Evolutionary conservation across 2,113 vertebrate species (phyloP).

Genomic region (Macroglossus sobrinus): DNA sequence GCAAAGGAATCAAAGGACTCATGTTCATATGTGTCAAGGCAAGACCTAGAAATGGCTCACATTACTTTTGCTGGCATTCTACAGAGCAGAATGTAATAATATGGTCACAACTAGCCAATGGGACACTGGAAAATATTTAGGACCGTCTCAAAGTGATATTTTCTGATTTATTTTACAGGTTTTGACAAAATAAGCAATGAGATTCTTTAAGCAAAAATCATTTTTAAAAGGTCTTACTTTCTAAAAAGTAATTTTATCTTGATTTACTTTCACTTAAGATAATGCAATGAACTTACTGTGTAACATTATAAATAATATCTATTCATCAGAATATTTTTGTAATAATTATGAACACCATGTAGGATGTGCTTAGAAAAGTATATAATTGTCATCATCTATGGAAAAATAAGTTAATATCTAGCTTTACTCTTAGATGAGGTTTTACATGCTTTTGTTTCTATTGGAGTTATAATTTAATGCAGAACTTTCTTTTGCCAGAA

Average conservation of each 20-base stretch:
- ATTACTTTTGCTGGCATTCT: background rate
- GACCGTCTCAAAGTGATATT: background rate
- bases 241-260: background rate
- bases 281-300: background rate
- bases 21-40: background rate
- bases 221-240: background rate
- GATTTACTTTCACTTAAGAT: background rate
- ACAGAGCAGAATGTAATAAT: background rate
- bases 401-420: slow-evolving; percentile 21
- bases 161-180: background rate
- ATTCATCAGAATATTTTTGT: background rate
- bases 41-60: background rate
- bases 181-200: background rate
- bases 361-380: background rate
- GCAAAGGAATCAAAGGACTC: too few relatives aligned
- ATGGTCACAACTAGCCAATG: background rate
- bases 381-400: background rate
- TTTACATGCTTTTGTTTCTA: background rate
- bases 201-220: background rate
- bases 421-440: background rate
- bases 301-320: background rate
- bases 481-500: background rate
- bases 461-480: background rate
- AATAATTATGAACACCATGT: background rate
- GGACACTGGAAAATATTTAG: background rate